Evolutionary conservation across 53 echinoderm and acorn worm genomes (phyloP), one percentile per base, ranked within the genome.

Genomic region (Zoroaster sp.): DNA sequence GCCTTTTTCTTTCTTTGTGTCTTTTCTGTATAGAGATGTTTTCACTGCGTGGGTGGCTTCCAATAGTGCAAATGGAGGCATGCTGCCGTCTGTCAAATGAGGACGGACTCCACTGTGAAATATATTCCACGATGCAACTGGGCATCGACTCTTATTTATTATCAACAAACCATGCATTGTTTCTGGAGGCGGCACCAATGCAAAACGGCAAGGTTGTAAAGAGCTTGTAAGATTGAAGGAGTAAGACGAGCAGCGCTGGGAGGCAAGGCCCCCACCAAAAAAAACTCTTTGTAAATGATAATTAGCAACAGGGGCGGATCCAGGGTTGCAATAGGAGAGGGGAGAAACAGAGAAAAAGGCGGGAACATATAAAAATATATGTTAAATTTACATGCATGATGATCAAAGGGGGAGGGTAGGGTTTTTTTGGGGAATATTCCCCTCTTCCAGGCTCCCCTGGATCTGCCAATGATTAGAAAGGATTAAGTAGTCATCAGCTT

Each of bases 41-140:
- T 97, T 97, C 91, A 97, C 95, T 87, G 98, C 95, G 36, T 97
- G 98, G 98, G 95, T 95, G 77, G 95, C 93, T 59, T 89, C 93
- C 49, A 95, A 87, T 81, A 89, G 75, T 92, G 89, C 94, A 80
- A 92, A 89, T 78, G 88, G 91, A 89, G 90, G 87, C 82, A 87
- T 95, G 80, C 89, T 87, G 71, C 93, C 93, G 66, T 88, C 96
- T 71, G 94, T 96, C 93, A 96, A 96, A 91, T 96, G 85, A 85
- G 85, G 39, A 3, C 49, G 25, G 21, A 25, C 44, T 25, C 69
- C 68, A 13, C 14, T 85, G 85, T 85, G 52, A 71, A 70, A 71
- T 85, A 71, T 47, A 18, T 66, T 43, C 43, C 34, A 42, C 20
- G 83, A 30, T 68, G 83, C 79, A 28, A 25, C 79, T 51, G 12